Conservation (phyloP, 1,140 invertebrate genomes). For the Atta colombica region DNA sequence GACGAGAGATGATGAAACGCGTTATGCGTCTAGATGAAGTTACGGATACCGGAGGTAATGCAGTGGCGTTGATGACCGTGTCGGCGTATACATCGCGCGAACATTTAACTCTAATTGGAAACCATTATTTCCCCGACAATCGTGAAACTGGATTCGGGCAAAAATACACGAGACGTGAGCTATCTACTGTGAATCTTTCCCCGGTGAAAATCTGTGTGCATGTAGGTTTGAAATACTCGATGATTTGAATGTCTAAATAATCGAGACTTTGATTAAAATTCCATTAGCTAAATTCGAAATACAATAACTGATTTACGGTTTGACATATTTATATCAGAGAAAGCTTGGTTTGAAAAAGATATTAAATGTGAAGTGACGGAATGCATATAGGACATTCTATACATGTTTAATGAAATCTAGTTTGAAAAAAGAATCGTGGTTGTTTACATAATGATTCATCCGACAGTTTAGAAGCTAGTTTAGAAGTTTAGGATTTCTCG, state of each 20-base stretch:
- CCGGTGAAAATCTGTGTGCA: background rate
- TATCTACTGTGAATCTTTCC: background rate
- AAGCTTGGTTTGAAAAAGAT: background rate
- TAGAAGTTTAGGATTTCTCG: background rate
- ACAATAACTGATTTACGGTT: background rate
- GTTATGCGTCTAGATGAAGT: conserved; percentile 42
- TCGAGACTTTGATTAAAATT: background rate
- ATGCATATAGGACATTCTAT: background rate
- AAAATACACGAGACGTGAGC: conserved; percentile 1
- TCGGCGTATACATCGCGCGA: background rate
- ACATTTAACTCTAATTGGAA: conserved; percentile 47
- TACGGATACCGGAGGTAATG: conserved; percentile 48
- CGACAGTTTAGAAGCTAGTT: conserved; percentile 13
- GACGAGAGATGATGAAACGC: conserved; percentile 38
- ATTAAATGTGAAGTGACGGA: background rate
- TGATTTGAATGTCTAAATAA: background rate
- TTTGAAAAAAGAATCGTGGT: background rate
- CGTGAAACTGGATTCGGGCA: conserved; percentile 7
- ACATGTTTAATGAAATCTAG: conserved; percentile 2
- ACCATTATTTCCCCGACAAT: conserved; percentile 17
- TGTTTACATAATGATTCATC: background rate
- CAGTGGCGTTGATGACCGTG: conserved; percentile 6
- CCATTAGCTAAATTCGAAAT: background rate
- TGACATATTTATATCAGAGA: background rate
- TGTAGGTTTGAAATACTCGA: background rate